Evolutionary conservation across 1,140 invertebrate genomes (phyloP), one percentile per base, ranked within the genome.

Genomic region (Gonatopus flavifemur): DNA sequence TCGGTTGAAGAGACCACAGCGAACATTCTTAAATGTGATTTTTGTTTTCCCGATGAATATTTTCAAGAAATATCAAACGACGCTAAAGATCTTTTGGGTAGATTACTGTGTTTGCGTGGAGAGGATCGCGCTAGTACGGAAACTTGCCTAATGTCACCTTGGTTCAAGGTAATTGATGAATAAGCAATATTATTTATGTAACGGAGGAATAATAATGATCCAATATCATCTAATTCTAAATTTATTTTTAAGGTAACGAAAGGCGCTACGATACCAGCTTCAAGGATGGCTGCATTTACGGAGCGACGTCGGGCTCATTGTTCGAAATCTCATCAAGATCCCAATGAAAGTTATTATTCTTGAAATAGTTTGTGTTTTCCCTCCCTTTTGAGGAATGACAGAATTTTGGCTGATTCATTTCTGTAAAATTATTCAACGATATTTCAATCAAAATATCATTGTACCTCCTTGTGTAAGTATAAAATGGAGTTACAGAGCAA

Each of bases 1-100:
- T 90, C 87, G 5, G 80, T 88, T 35, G 90, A 92, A 67, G 89
- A 91, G 75, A 92, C 90, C 1, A 91, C 86, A 35, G 84, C 88
- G 4, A 90, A 92, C 67, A 91, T 92, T 57, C 78, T 91, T 1
- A 88, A 89, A 61, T 88, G 87, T 64, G 89, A 91, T 74, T 91
- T 84, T 69, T 89, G 88, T 62, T 91, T 90, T 69, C 88, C 89
- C 10, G 83, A 88, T n/a, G 88, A 91, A 69, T 88, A 89, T 70
- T 92, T 91, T 74, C 70, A 78, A 22, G 80, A 76, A 13, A 82
- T 91, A 49, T 87, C 86, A n/a, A 77, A 82, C 35, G 82, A 86
- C 37, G 88, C 86, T 1, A 88, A 88, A 60, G 79, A 84, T 38
- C 72, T 91, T 7, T 84, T 90, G 31, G 69, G 77, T 22, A 80